These are phyloP conservation scores for Leptopterna dolabrata DNA, from an alignment of 2,888 invertebrate species.

Conservation along the genomic window DNA sequence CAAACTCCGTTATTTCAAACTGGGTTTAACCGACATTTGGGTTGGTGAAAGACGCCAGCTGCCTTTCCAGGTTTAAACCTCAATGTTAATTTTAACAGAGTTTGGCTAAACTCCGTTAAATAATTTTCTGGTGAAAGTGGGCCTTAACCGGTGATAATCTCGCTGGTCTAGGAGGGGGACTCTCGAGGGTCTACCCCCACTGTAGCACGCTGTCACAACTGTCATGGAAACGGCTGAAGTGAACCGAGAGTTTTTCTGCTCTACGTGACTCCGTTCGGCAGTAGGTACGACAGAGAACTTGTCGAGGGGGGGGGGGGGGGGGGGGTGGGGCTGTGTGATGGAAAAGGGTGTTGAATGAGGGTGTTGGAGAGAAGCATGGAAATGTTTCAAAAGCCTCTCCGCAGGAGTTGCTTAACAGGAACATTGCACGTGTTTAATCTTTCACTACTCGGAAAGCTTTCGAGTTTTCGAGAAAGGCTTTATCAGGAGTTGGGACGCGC, in stretches of 20 bases:
- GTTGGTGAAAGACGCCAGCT: too few species aligned
- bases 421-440: conserved; percentile 7
- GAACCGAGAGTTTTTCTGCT: background rate
- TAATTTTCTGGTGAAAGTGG: too few species aligned
- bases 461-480: background rate
- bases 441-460: background rate
- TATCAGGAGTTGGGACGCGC: background rate
- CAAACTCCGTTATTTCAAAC: too few species aligned
- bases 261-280: background rate
- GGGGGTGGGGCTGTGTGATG: background rate
- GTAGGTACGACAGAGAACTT: background rate
- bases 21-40: too few species aligned
- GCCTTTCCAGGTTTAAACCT: too few species aligned
- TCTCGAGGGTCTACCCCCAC: too few species aligned
- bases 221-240: background rate
- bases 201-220: too few species aligned
- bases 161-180: too few species aligned
- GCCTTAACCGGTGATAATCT: too few species aligned
- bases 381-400: background rate
- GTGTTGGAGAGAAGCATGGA: too few species aligned
- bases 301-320: background rate
- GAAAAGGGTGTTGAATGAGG: background rate
- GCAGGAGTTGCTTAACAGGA: background rate
- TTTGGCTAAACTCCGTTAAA: too few species aligned
- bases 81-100: too few species aligned